phyloP scores from a whole-genome alignment of 2,797 vertebrate genomes.

The Pseudopleuronectes americanus region DNA sequence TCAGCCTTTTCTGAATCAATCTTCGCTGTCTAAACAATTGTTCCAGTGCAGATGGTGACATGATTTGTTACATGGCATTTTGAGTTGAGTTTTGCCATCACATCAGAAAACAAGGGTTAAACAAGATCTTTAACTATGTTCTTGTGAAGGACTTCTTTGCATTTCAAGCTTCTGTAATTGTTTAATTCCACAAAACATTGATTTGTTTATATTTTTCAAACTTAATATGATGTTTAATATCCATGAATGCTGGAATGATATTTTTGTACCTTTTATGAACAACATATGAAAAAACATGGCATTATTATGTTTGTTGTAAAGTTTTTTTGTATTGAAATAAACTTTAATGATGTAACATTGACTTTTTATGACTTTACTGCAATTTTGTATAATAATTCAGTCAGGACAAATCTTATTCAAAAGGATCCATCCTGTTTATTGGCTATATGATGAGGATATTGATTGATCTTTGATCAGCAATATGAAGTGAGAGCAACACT shows the following conservation, averaged over 20 bases:
- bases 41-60: constrained; percentile 6
- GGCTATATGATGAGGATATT: too few species aligned
- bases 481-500: too few species aligned
- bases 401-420: not conserved
- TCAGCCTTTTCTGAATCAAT: constrained; percentile 1
- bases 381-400: not conserved
- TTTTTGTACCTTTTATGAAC: not conserved
- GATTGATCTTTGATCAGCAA: too few species aligned
- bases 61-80: not conserved
- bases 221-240: constrained; percentile 14
- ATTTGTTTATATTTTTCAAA: constrained; percentile 13
- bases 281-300: constrained; percentile 7
- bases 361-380: constrained; percentile 4
- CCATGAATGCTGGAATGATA: constrained; percentile 19
- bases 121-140: not conserved
- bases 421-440: not conserved
- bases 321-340: constrained; percentile 42
- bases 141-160: not conserved
- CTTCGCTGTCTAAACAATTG: not conserved
- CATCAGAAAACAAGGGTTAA: not conserved
- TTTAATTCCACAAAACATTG: constrained; percentile 4
- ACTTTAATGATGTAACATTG: constrained; percentile 9
- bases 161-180: constrained; percentile 10
- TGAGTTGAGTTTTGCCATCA: not conserved
- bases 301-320: constrained; percentile 26